Base-by-base conservation (phyloP, 2,797 vertebrate genomes). In the Dicrostonyx torquatus region DNA sequence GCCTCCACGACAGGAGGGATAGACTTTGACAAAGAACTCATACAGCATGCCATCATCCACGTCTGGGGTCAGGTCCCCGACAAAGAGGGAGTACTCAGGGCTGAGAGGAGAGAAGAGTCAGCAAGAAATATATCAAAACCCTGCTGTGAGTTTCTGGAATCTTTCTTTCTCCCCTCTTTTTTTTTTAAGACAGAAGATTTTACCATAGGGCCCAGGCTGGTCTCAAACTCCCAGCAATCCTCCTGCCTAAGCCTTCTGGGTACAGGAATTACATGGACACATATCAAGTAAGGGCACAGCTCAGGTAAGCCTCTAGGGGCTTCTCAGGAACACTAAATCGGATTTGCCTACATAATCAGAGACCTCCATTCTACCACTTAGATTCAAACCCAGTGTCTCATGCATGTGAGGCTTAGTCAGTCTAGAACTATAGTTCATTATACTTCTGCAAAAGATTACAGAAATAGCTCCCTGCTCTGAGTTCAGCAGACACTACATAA, bases 1-100 rank as follows among this genome's bases (percentile, higher is more conserved):
- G 50, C 99, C 99, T 92, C 99, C 99, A 48, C 99, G 99, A 97
- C 99, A 99, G 0, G 99, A 99, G 34, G 99, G 99, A 97, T 99
- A 99, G 82, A 99, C 99, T 98, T 99, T 99, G 98, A 99, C 99
- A 96, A 99, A 99, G 97, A 99, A 99, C 97, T 99, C 99, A 87
- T 99, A 99, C 66, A 99, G 98, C 99, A 99, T 99, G 85, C 99
- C 99, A 84, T 99, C 99, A 72, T 99, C 99, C 97, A 99, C 99
- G 0, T 99, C 99, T 3, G 99, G 99, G 72, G 99, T 99, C 77
- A 99, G 98, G 96, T 99, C 99, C 88, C 99, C 99, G 91, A 99
- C 99, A 97, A 99, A 99, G 85, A 99, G 98, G 77, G 99, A 99
- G 95, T 98, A 99, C 97, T 99, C 99, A 93, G 99, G 99, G 95